Evolutionary conservation across 2,888 invertebrate species (phyloP).

Genomic region (Pogonocherus hispidulus): DNA sequence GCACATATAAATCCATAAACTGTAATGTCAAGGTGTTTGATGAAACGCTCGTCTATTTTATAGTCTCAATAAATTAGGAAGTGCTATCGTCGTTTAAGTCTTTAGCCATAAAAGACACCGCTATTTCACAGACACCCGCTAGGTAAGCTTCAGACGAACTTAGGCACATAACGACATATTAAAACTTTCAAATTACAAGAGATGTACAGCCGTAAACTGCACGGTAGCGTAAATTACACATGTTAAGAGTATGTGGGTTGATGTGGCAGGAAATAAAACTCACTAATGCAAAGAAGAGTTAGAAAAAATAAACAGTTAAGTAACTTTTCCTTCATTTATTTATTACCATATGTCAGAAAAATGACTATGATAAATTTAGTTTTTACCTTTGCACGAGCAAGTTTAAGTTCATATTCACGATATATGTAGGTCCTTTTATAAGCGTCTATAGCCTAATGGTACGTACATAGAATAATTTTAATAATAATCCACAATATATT

Average conservation of each 20-base stretch:
- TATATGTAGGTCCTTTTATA: no score
- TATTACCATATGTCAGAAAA: not conserved
- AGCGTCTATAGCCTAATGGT: no score
- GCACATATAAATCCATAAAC: slow-evolving; percentile 29
- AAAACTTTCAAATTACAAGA: slow-evolving; percentile 41
- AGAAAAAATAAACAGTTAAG: slow-evolving; percentile 30
- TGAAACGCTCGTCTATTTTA: slow-evolving; percentile 46
- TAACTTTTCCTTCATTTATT: slow-evolving; percentile 13
- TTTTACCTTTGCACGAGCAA: not conserved
- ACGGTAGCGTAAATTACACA: slow-evolving; percentile 28
- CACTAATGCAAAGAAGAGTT: slow-evolving; percentile 20
- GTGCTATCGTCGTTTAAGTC: slow-evolving; percentile 38
- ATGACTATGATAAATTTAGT: not conserved
- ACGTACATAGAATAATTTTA: no score
- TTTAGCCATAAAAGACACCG: slow-evolving; percentile 47
- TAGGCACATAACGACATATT: slow-evolving; percentile 40
- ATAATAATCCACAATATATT: no score
- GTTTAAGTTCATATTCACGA: not conserved
- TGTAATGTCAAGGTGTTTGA: slow-evolving; percentile 37
- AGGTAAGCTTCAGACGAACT: slow-evolving; percentile 31
- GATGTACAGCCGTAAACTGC: slow-evolving; percentile 26
- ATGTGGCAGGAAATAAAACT: slow-evolving; percentile 32
- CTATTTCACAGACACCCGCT: slow-evolving; percentile 47
- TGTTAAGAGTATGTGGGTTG: slow-evolving; percentile 30
- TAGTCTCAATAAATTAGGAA: slow-evolving; percentile 53